Base-by-base conservation (phyloP, 2,888 invertebrate species). In the Andrena chrysosceles region DNA sequence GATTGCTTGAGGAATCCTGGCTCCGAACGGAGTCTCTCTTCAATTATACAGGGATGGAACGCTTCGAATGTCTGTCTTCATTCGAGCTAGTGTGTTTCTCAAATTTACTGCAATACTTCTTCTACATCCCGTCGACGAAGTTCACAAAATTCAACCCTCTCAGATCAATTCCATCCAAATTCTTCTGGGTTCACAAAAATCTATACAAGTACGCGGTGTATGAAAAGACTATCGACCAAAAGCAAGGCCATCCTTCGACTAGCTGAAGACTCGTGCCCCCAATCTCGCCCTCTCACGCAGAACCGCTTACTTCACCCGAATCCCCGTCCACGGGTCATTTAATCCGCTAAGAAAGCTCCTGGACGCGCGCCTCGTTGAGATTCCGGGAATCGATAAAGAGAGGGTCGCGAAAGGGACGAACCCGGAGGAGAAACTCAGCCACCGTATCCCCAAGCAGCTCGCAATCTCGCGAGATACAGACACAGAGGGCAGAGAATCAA, bases 311-410 rank as follows among this genome's bases (percentile, higher is more conserved):
- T 67, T 62, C 62, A 35, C 20, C 42, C n/a, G 52, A 54, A n/a
- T 52, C 23, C 7, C 10, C 16, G 56, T 59, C 33, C 56, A 52
- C 63, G 64, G 20, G 23, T 70, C 54, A 54, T 49, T 42, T 49
- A 7, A 20, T 59, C 6, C 16, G 26, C 56, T 48, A 29, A 56
- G 63, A 56, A 64, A 77, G 48, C 33, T 29, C 10, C 26, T n/a
- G 29, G 59, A 35, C 59, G 67, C 67, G 13, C 42, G 23, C 20
- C 52, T 52, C 54, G 10, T 16, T 23, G 70, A 49, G 42, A 77
- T 77, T 77, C 79, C 23, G 42, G 48, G 26, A 35, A 81, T 72
- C 80, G 67, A 81, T 79, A 63, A 62, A 26, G 48, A 67, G 66
- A 23, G 26, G 54, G 56, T 48, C 56, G 26, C n/a, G 60, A 42